These are phyloP conservation scores for Zeugodacus cucurbitae DNA, from an alignment of 1,140 invertebrate species.

Conservation along the genomic window DNA sequence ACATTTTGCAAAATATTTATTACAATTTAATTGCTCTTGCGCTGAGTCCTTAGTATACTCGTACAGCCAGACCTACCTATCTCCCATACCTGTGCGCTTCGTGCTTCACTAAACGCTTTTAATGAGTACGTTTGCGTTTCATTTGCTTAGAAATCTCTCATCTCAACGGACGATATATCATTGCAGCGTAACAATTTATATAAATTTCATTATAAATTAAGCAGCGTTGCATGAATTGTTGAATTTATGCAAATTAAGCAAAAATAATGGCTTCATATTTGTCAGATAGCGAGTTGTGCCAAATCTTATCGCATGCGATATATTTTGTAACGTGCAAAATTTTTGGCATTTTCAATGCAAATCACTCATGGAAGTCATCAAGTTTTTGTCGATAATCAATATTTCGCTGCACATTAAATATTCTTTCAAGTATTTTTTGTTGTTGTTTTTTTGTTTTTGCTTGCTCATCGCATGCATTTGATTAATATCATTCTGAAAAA, in stretches of 20 bases:
- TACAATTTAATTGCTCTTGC: slow-evolving; percentile 27
- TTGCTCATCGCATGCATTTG: too few relatives aligned
- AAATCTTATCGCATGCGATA: not conserved
- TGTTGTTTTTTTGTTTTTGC: not conserved
- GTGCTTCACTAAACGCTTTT: slow-evolving; percentile 25
- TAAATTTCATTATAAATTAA: not conserved
- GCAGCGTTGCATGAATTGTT: not conserved
- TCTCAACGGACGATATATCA: not conserved
- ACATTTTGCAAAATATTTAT: not conserved
- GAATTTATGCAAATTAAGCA: slow-evolving; percentile 8
- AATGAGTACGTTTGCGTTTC: slow-evolving; percentile 2
- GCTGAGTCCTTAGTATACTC: not conserved
- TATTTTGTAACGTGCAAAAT: too few relatives aligned
- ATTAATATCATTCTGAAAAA: too few relatives aligned
- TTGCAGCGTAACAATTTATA: not conserved
- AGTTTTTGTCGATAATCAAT: too few relatives aligned
- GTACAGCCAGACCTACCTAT: not conserved
- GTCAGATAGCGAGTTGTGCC: not conserved
- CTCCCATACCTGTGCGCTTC: not conserved
- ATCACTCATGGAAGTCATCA: too few relatives aligned
- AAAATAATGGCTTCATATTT: not conserved
- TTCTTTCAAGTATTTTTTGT: not conserved
- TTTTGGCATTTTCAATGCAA: too few relatives aligned
- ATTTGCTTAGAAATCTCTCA: not conserved
- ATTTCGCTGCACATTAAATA: too few relatives aligned